Evolutionary conservation across 2,113 vertebrate genomes (phyloP), one percentile per base, ranked within the genome.

Genomic region (Spea multiplicata): DNA sequence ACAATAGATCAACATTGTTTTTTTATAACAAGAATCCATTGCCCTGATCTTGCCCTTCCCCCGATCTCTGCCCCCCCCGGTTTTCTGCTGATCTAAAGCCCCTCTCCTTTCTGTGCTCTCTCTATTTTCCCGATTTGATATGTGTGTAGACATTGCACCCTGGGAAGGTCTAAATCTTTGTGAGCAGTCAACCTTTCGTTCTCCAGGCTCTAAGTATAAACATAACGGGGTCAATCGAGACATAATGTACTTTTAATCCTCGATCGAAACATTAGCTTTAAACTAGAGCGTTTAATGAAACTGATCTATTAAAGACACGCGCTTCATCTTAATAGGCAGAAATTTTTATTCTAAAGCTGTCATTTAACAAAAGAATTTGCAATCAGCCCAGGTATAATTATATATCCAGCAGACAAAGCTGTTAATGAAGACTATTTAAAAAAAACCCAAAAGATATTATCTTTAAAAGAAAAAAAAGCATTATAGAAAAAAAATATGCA

Each of bases 371-470:
- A 66, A 73, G 76, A 46, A 72, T 57, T 44, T 47, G 44, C 44
- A 50, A 73, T 73, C 70, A 79, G 50, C 53, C 44, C 10, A 66
- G 65, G 73, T 30, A 50, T 73, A 79, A 79, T 79, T 79, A 79
- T 52, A 66, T 66, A 72, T 52, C 30, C 14, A 7, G 17, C 44
- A 67, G 55, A 61, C 69, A 71, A 66, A 71, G 59, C 8, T 16
- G 13, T 8, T 65, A 50, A 65, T 44, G 47, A 0, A 72, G 49
- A 44, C 48, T 30, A 46, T 16, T 49, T 53, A 46, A 68, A 67
- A 68, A 30, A 76, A 76, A 78, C 70, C 55, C 10, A 4, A 13
- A 13, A 59, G 55, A 59, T 59, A 4, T 10, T 12, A 59, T 10
- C 55, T 59, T 13, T 30, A 30, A 30, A 59, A 13, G 55, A 59